Conservation (phyloP, 2,113 vertebrate genomes). For the Eudorcas thomsonii region DNA sequence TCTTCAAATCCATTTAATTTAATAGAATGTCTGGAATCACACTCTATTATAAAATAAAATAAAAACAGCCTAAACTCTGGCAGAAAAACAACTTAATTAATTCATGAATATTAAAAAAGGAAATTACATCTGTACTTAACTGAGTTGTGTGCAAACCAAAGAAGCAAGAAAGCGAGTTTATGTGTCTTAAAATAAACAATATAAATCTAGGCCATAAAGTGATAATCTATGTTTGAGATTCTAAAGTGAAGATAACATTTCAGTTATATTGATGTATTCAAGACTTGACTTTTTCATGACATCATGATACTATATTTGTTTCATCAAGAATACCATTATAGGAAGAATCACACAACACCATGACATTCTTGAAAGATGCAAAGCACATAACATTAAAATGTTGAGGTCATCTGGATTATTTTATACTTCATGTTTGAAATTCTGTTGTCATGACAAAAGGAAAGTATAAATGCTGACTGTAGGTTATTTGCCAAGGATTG, state of each 20-base stretch:
- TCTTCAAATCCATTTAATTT: constrained; percentile 45
- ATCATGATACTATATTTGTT: neutral
- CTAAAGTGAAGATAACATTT: neutral
- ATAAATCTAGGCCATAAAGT: neutral
- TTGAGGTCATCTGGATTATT: neutral
- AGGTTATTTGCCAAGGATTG: neutral
- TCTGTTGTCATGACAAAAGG: neutral
- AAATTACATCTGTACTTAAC: neutral
- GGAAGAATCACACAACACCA: neutral
- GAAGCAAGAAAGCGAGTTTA: neutral
- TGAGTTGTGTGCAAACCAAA: neutral
- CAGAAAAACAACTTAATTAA: constrained; percentile 19
- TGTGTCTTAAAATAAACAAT: neutral
- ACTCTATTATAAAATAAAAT: constrained; percentile 35
- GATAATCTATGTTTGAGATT: neutral
- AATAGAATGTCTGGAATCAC: constrained; percentile 11
- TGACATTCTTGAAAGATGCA: neutral
- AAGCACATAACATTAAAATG: neutral
- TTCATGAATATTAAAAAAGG: neutral
- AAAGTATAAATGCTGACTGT: neutral
- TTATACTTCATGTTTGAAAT: neutral
- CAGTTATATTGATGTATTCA: neutral
- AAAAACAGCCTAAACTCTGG: neutral
- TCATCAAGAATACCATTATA: neutral
- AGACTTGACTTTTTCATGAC: neutral